phyloP scores from a whole-genome alignment of 2,797 vertebrate species.

The Pygocentrus nattereri region DNA sequence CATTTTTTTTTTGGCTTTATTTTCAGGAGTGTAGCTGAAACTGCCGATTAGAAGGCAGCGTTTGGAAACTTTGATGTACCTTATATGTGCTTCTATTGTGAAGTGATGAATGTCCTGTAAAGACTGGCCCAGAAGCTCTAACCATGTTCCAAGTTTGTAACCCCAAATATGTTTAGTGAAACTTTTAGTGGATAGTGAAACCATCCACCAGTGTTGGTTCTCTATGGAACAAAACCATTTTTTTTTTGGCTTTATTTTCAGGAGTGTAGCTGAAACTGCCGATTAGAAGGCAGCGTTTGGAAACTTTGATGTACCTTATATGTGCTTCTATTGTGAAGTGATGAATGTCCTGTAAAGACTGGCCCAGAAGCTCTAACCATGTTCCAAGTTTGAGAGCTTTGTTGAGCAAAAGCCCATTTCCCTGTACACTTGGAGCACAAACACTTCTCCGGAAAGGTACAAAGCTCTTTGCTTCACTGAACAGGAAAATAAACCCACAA shows the following conservation, averaged over 20 bases:
- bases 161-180: too few relatives aligned
- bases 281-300: not conserved
- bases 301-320: not conserved
- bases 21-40: not conserved
- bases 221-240: too few relatives aligned
- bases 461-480: slow-evolving; percentile 29
- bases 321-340: too few relatives aligned
- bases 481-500: slow-evolving; percentile 32
- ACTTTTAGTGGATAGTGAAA: too few relatives aligned
- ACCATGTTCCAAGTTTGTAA: too few relatives aligned
- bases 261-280: not conserved
- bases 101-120: slow-evolving; percentile 8
- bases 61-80: not conserved
- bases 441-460: slow-evolving; percentile 4
- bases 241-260: too few relatives aligned
- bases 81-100: not conserved
- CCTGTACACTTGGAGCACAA: not conserved
- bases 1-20: too few relatives aligned
- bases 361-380: not conserved
- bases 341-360: slow-evolving; percentile 4
- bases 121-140: too few relatives aligned
- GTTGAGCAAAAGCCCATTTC: slow-evolving; percentile 10
- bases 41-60: not conserved
- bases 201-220: too few relatives aligned
- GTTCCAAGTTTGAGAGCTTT: not conserved